Evolutionary conservation across 2,797 vertebrate species (phyloP), one percentile per base, ranked within the genome.

Genomic region (Orestias chungarensis): DNA sequence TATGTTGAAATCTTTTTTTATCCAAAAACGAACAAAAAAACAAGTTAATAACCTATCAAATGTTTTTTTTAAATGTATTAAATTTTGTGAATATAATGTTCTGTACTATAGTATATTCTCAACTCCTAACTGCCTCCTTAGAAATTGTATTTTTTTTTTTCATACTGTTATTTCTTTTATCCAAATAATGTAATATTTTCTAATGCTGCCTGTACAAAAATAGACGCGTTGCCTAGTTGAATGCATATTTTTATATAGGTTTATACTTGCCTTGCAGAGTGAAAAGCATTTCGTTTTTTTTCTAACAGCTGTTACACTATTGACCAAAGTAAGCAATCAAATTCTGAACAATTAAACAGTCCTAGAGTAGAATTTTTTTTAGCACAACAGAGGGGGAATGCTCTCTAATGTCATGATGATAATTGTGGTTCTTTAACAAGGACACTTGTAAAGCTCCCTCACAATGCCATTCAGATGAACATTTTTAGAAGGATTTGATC

Each of bases 401-500:
- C 23, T 42, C 12, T 77, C n/a, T 54, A 5, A 77, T 44, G 68
- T 66, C 62, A 76, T 59, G 70, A 80, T 83, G 55, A 50, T 20
- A 74, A 52, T 46, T 64, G 20, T 70, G 64, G 49, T 70, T 70
- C 52, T 9, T 46, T 72, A 80, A 75, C 50, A 77, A 82, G 55
- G 68, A 64, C 54, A 74, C 25, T 40, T 35, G 65, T 55, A 66
- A 73, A 73, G 61, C 42, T 65, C 43, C 54, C 70, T 66, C 66
- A 72, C 54, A 54, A 46, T 43, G 54, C 15, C 33, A 43, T 47
- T 31, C 18, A 6, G 42, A 1, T 59, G 49, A 71, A 55, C 43
- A 68, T 70, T 78, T 74, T 68, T 49, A 62, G 62, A 59, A 64
- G 68, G 40, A 80, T 76, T 78, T 76, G 59, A 73, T 78, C 54